Conservation (phyloP, 1,140 invertebrate genomes). For the Wiebesia pumilae region DNA sequence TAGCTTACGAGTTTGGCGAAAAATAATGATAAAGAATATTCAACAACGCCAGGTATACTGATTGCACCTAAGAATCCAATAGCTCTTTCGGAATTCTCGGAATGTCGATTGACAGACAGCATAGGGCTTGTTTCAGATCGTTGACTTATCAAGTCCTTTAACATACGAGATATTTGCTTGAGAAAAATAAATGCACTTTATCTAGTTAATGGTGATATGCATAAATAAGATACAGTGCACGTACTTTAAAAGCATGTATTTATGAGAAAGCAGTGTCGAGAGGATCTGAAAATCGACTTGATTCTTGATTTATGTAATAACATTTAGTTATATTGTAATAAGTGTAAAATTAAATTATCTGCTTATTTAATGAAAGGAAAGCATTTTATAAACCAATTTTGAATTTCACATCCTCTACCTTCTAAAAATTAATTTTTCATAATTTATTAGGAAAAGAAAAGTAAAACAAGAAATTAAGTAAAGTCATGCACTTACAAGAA, state of each 20-base stretch:
- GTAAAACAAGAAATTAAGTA: constrained; percentile 54
- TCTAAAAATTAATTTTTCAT: not conserved
- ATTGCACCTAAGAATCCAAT: constrained; percentile 88
- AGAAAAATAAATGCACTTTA: not conserved
- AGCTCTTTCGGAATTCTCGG: constrained; percentile 74
- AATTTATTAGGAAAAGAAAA: constrained; percentile 38
- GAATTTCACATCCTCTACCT: constrained; percentile 8
- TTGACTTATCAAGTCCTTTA: constrained; percentile 56
- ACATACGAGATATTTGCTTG: not conserved
- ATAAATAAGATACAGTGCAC: not conserved
- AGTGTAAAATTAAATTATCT: too few species aligned
- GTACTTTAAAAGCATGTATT: not conserved
- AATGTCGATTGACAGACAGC: constrained; percentile 60
- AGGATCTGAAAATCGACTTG: not conserved
- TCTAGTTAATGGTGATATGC: not conserved
- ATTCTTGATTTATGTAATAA: not conserved
- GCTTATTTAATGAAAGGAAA: too few species aligned
- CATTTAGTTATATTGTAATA: too few species aligned
- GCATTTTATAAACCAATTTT: not conserved
- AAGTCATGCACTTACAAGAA: constrained; percentile 75
- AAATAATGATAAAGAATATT: constrained; percentile 95
- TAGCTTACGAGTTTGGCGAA: constrained; percentile 99
- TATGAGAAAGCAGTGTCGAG: not conserved
- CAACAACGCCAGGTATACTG: constrained; percentile 93
- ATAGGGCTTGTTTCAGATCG: constrained; percentile 70